A percentile compares a stretch with the other conserved stretches of the same genome.
These are phyloP conservation scores for Hippocampus guttulatus DNA, from an alignment of 2,113 vertebrate genomes.

Conservation along the genomic window DNA sequence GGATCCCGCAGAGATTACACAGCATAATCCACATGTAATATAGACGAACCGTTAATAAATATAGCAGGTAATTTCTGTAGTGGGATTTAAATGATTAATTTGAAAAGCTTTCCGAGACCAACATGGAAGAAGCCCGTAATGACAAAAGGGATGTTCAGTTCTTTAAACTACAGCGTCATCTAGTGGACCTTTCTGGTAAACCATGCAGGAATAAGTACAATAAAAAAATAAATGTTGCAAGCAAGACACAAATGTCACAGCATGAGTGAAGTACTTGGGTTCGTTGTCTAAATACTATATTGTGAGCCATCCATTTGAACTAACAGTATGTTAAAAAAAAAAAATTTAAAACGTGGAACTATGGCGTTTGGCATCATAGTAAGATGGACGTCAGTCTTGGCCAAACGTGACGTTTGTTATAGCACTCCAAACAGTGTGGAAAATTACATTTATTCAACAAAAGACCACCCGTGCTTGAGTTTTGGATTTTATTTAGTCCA, in stretches of 20 bases:
- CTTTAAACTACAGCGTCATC: background rate
- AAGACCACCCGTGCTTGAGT: slow-evolving; percentile 34
- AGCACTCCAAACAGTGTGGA: background rate
- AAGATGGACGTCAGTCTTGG: no score
- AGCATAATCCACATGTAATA: background rate
- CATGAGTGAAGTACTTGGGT: no score
- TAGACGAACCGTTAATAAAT: background rate
- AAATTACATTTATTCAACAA: background rate
- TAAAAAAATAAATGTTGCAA: background rate
- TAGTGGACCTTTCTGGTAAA: background rate
- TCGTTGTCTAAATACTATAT: no score
- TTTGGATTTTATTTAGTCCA: slow-evolving; percentile 73
- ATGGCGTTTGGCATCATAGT: no score
- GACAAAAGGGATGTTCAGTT: background rate
- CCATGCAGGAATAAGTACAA: background rate
- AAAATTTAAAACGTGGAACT: no score
- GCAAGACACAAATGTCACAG: no score
- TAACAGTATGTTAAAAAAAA: no score
- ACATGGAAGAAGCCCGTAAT: background rate
- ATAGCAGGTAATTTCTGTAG: background rate
- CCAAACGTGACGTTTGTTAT: background rate
- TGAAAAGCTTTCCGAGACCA: background rate
- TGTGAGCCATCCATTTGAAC: no score
- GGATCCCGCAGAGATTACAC: background rate
- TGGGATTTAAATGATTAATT: background rate